Percentiles rank a stretch among this genome's conserved stretches.
These are phyloP conservation scores for Yoshiicerus persimilis DNA, from an alignment of 1,140 invertebrate species.

Conservation along the genomic window DNA sequence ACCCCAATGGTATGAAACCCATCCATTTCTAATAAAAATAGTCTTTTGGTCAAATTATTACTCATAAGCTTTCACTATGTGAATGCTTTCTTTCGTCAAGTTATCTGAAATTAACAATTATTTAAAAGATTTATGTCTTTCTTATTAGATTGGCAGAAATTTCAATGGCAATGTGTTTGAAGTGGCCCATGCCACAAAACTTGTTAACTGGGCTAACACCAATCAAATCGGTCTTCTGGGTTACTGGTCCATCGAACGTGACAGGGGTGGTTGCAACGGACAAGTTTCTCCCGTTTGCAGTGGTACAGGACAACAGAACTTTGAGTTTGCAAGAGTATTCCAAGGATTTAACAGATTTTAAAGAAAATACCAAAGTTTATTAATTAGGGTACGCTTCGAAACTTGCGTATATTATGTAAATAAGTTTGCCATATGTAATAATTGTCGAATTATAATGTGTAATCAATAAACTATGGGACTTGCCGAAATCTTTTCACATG, in stretches of 20 bases:
- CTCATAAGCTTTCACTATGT: too few species aligned
- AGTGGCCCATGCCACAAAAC: conserved; percentile 34
- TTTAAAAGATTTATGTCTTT: not conserved
- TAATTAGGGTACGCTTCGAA: too few species aligned
- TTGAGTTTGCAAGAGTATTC: conserved; percentile 31
- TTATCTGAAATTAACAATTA: not conserved
- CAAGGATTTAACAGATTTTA: too few species aligned
- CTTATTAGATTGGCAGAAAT: conserved; percentile 43
- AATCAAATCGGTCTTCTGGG: conserved; percentile 38
- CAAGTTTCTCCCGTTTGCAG: conserved; percentile 19
- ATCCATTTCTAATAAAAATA: not conserved
- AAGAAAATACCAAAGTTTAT: too few species aligned
- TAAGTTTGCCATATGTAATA: too few species aligned
- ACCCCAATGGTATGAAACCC: conserved; percentile 40
- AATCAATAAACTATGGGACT: too few species aligned
- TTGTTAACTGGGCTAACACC: conserved; percentile 42
- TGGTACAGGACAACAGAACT: conserved; percentile 2
- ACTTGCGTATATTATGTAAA: too few species aligned
- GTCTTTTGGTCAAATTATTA: not conserved
- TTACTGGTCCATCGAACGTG: conserved; percentile 46
- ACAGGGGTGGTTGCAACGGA: conserved; percentile 40
- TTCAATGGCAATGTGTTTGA: conserved; percentile 46
- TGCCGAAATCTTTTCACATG: too few species aligned
- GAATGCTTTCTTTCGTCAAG: too few species aligned
- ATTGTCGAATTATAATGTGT: too few species aligned